phyloP scores from a whole-genome alignment of 2,113 vertebrate genomes.

The Bungarus multicinctus region DNA sequence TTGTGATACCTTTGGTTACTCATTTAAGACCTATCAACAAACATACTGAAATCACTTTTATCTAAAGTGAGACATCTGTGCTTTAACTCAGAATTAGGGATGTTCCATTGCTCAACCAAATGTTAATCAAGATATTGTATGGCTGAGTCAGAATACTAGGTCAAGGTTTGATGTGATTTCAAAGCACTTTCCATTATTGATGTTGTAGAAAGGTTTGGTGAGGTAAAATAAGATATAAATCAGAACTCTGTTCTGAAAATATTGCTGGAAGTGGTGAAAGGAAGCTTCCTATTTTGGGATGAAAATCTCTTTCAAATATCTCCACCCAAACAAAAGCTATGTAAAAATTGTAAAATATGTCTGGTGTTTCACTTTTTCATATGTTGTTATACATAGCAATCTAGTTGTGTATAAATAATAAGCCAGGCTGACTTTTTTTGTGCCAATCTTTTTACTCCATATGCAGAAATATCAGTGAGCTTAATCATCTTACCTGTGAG shows the following conservation, averaged over 20 bases:
- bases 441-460: neutral
- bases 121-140: neutral
- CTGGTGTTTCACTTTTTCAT: neutral
- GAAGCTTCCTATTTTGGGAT: neutral
- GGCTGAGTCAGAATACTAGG: conserved; percentile 28
- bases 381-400: neutral
- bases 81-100: conserved; percentile 31
- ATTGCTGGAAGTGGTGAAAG: neutral
- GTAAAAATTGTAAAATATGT: neutral
- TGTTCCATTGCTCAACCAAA: conserved; percentile 19
- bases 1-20: neutral
- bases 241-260: neutral
- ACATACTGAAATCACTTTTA: neutral
- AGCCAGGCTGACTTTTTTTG: neutral
- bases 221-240: neutral
- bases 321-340: neutral
- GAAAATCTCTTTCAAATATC: neutral
- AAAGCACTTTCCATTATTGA: neutral
- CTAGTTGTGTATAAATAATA: neutral
- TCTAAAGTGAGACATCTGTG: neutral
- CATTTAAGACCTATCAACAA: neutral
- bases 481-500: neutral
- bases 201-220: neutral
- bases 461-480: neutral
- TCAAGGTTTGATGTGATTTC: neutral